Evolutionary conservation across 2,888 invertebrate species (phyloP).

Genomic region (Tachina fera): DNA sequence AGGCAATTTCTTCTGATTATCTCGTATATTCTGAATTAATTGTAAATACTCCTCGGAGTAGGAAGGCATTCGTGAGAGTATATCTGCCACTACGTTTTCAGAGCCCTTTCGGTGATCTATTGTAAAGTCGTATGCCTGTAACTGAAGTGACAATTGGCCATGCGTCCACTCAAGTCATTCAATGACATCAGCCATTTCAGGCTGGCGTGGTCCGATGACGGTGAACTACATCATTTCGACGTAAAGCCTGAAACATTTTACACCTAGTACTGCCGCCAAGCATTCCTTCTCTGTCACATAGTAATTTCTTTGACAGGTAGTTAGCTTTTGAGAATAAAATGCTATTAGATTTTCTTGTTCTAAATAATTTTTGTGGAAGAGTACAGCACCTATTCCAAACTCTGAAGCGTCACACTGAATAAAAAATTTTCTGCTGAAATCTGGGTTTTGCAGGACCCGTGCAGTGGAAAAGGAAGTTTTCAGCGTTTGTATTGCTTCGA

Average conservation of each 20-base stretch:
- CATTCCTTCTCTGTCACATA: not conserved
- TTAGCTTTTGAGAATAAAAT: not conserved
- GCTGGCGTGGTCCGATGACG: not conserved
- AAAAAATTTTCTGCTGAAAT: not conserved
- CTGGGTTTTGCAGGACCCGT: not conserved
- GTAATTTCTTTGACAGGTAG: not conserved
- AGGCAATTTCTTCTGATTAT: too few relatives aligned
- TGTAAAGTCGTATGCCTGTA: too few relatives aligned
- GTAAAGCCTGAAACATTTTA: not conserved
- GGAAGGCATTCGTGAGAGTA: not conserved
- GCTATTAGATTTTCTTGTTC: not conserved
- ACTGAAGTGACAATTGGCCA: not conserved
- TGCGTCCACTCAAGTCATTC: not conserved
- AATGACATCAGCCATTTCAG: not conserved
- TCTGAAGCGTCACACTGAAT: not conserved
- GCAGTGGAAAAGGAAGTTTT: not conserved
- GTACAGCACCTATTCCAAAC: not conserved
- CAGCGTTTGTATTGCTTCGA: not conserved
- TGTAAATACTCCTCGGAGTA: too few relatives aligned
- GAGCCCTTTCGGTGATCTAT: not conserved
- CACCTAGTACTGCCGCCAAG: not conserved
- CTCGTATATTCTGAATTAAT: too few relatives aligned
- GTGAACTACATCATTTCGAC: constrained; percentile 13
- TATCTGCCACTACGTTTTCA: constrained; percentile 8
- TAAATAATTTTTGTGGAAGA: not conserved